A percentile compares a stretch with the other conserved stretches of the same genome.
These are phyloP conservation scores for Gonocerus acuteangulatus DNA, from an alignment of 2,888 invertebrate genomes.

Conservation along the genomic window DNA sequence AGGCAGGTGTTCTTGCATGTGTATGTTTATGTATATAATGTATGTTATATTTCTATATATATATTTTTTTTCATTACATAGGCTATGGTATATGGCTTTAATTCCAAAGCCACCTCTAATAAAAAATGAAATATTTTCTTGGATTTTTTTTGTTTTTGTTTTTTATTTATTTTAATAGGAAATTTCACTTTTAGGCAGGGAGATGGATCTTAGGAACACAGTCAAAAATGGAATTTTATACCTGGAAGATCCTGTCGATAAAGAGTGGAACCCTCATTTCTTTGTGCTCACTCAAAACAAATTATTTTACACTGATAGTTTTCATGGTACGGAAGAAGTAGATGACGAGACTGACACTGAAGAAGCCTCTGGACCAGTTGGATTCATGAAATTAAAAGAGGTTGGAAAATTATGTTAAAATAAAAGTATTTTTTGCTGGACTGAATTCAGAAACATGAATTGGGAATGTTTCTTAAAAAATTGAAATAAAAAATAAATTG, in stretches of 20 bases:
- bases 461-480: neutral
- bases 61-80: too few relatives aligned
- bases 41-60: too few relatives aligned
- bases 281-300: conserved; percentile 84
- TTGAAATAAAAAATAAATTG: neutral
- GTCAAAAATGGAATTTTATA: conserved; percentile 84
- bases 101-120: too few relatives aligned
- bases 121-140: too few relatives aligned
- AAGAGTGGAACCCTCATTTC: conserved; percentile 88
- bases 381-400: conserved; percentile 50
- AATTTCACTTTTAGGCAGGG: too few relatives aligned
- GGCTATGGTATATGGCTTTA: too few relatives aligned
- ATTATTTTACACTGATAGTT: conserved; percentile 75
- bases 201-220: conserved; percentile 70
- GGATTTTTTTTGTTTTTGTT: too few relatives aligned
- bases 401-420: conserved; percentile 31
- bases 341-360: conserved; percentile 50
- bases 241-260: conserved; percentile 79
- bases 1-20: too few relatives aligned
- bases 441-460: neutral
- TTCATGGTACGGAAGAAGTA: conserved; percentile 46
- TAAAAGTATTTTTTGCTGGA: neutral
- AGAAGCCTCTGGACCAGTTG: conserved; percentile 43
- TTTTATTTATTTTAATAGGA: too few relatives aligned
- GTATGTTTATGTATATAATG: too few relatives aligned